Evolutionary conservation across 2,113 vertebrate genomes (phyloP).

Genomic region (Neomonachus schauinslandi): DNA sequence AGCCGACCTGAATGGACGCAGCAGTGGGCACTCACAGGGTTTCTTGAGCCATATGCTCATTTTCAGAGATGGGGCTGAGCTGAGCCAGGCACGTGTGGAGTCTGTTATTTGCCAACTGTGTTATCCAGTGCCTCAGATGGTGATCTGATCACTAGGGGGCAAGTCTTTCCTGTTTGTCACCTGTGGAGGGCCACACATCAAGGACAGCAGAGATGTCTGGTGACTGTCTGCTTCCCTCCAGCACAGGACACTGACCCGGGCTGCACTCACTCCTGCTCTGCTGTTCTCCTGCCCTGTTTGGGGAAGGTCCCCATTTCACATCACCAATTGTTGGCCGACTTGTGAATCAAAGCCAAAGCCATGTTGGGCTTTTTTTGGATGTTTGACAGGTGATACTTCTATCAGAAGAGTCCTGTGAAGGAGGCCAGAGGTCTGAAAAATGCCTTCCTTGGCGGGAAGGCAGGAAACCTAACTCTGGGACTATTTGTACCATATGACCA

Average conservation of each 20-base stretch:
- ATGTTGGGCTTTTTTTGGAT: constrained; percentile 54
- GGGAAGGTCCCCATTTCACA: constrained; percentile 40
- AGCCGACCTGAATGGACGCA: neutral
- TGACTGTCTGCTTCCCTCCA: neutral
- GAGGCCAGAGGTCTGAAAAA: constrained; percentile 56
- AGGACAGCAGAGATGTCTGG: neutral
- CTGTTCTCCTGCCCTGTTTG: neutral
- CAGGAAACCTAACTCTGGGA: constrained; percentile 46
- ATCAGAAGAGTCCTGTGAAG: constrained; percentile 51
- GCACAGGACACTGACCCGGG: neutral
- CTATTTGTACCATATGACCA: constrained; percentile 6
- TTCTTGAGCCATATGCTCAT: neutral
- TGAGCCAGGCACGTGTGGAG: neutral
- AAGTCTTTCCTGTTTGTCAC: neutral
- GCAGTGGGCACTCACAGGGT: neutral
- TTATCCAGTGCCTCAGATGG: neutral
- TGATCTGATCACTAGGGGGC: rapidly evolving
- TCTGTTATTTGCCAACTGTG: neutral
- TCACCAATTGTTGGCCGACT: constrained; percentile 53
- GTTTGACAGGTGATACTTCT: constrained; percentile 53
- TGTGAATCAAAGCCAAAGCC: constrained; percentile 64
- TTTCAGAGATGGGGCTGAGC: neutral
- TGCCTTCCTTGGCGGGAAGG: constrained; percentile 42
- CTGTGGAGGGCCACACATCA: neutral
- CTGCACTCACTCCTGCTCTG: neutral